Evolutionary conservation across 2,888 invertebrate genomes (phyloP), one percentile per base, ranked within the genome.

Genomic region (Xanthia togata): DNA sequence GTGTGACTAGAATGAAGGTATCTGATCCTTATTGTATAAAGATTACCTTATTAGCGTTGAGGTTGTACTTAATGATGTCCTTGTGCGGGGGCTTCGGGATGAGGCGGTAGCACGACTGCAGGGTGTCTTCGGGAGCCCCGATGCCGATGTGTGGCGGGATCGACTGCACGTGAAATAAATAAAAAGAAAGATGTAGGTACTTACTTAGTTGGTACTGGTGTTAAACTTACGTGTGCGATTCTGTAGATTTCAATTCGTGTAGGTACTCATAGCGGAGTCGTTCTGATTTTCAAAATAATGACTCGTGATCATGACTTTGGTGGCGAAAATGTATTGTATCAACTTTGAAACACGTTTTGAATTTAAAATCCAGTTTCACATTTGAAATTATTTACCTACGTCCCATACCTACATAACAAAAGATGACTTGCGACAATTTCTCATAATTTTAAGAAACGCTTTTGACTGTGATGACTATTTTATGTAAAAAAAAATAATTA

Each of bases 111-210:
- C 98, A 98, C 35, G 98, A 98, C 89, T 98, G 97, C 50, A 98
- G 92, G 0, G 98, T 98, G 91, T 98, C 98, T 92, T 98, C 98
- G 4, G 98, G 97, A 23, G 97, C 96, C 3, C 98, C 98, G 85
- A 98, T 97, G 5, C 98, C 98, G 89, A 98, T 98, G 81, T 98
- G 98, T 0, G 98, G 98, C 31, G 98, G 97, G 78, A 97, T 93
- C 91, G 96, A 96, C 91, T 69, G 83, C 73, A 76, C 55, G 69
- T 68, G 73, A 12, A 65, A 65, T 14, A 23, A 80, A 78, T 74
- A 67, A 47, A 38, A 41, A 44, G 12, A 26, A 62, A n/a, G 0
- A 70, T 69, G 50, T 35, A 31, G 17, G 31, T 26, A 26, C n/a
- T 5, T 55, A n/a, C n/a, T 55, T 55, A 1, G n/a, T 55, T n/a